Base-by-base conservation (phyloP, 2,113 vertebrate genomes). In the Ochotona princeps region DNA sequence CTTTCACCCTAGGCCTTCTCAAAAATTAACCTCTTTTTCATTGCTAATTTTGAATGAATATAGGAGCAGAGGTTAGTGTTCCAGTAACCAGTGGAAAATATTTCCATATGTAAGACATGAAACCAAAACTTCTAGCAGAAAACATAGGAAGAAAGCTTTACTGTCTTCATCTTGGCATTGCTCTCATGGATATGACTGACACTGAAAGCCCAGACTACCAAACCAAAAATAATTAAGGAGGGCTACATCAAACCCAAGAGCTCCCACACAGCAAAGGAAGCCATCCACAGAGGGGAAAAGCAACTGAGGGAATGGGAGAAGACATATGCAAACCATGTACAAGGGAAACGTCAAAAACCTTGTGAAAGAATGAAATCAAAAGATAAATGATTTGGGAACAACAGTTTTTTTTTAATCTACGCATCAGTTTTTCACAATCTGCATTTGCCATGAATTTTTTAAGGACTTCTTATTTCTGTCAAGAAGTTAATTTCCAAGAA, bases 11-110 rank as follows among this genome's bases (percentile, higher is more conserved):
- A 23, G 13, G 14, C 23, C 15, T 61, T 30, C 17, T 79, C 14
- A 74, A 63, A 85, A 92, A n/a, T 26, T 70, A 66, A 57, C 38
- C 20, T 60, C 18, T 80, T 87, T 66, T 79, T 85, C 23, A 76
- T 80, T 83, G 87, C 49, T 91, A 78, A 38, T 89, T 94, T 63
- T 73, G 79, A 85, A 67, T 81, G 28, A 90, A 23, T 28, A 81
- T 92, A 82, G 89, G 67, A 35, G 49, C 49, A 88, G 88, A 78
- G 25, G 38, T 60, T 65, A 94, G 30, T 67, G 63, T 86, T 70
- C 83, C 67, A 90, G 38, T 28, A 86, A 79, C 72, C 49, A 97
- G 60, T 83, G 82, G 89, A 93, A 94, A 94, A 49, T 47, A 57
- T 89, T 90, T 87, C n/a, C 66, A 76, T 66, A 51, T 30, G 47